A percentile compares a stretch with the other conserved stretches of the same genome.
Evolutionary conservation across 2,113 vertebrate species (phyloP).

Genomic region (Rhodinocichla rosea): DNA sequence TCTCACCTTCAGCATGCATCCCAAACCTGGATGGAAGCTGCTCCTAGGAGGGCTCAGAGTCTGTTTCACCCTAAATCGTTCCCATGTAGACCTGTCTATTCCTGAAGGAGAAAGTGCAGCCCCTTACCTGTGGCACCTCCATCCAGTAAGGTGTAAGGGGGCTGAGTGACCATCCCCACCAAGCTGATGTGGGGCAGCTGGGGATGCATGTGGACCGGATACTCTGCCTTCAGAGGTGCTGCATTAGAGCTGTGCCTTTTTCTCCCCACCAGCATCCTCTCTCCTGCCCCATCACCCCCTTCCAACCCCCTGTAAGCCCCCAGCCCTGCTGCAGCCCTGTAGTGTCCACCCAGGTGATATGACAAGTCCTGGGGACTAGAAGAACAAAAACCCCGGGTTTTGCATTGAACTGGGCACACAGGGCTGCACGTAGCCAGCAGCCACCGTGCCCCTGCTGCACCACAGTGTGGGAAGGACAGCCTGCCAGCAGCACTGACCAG

Average conservation of each 20-base stretch:
- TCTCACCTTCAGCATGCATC: neutral
- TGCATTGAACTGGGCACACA: neutral
- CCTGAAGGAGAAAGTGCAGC: neutral
- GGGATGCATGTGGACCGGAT: rapidly evolving
- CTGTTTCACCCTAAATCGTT: neutral
- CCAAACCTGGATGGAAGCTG: neutral
- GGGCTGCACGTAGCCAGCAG: rapidly evolving
- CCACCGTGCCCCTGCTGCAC: rapidly evolving
- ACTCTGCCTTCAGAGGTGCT: neutral
- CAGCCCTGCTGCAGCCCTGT: neutral
- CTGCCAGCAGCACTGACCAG: neutral
- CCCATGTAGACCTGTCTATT: neutral
- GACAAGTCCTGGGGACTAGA: neutral
- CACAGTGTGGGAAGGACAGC: rapidly evolving
- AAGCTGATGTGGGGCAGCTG: neutral
- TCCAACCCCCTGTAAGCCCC: rapidly evolving
- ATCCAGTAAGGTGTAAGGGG: too few relatives aligned
- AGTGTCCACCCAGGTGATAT: neutral
- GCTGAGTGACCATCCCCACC: neutral
- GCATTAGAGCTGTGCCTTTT: neutral
- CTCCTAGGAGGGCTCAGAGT: neutral
- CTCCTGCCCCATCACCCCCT: neutral
- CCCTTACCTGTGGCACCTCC: neutral
- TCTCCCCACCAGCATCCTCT: neutral
- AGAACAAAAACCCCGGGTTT: neutral